Base-by-base conservation (phyloP, 92 coral and sea anemone genomes). In the Meandrina meandrites region DNA sequence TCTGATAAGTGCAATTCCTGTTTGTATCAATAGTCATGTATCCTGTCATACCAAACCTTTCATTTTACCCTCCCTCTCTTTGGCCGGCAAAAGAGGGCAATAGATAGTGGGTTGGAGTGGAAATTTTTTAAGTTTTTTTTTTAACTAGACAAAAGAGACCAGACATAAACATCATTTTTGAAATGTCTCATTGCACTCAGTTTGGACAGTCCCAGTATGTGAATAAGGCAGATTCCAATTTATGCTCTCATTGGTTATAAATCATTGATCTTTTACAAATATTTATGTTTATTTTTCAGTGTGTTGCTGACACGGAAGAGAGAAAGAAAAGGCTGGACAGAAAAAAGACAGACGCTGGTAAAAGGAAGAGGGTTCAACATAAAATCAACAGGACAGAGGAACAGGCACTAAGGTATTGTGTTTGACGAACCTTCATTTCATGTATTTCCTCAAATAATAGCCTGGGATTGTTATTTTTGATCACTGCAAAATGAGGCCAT, bases 221-320 rank as follows among this genome's bases (percentile, higher is more conserved):
- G 79, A 54, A 47, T 89, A 86, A 28, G 92, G 89, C 30, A 89
- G 79, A n/a, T n/a, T n/a, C n/a, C n/a, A n/a, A n/a, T n/a, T n/a
- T n/a, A 47, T 92, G 81, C 83, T 90, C 53, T 8, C 78, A 5
- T 35, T 34, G 0, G 11, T 47, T 47, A 47, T 32, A 19, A 22
- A 74, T 74, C 53, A 74, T 42, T 35, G 48, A 74, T 74, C 78
- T 12, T 35, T 74, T 35, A 74, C 22, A 34, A 74, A 74, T 74
- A 35, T 34, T 35, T 74, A 24, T 64, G 30, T 83, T 69, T 40
- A 34, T 66, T 42, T 48, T 72, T 10, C 66, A 83, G 87, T 83
- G 81, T 54, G 19, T 35, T 48, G 42, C 68, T 32, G 87, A 72
- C 67, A 84, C 40, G 13, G 35, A 70, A 13, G 14, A 53, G 58